Evolutionary conservation across 2,888 invertebrate species (phyloP).

Genomic region (Callyntrura sp.): DNA sequence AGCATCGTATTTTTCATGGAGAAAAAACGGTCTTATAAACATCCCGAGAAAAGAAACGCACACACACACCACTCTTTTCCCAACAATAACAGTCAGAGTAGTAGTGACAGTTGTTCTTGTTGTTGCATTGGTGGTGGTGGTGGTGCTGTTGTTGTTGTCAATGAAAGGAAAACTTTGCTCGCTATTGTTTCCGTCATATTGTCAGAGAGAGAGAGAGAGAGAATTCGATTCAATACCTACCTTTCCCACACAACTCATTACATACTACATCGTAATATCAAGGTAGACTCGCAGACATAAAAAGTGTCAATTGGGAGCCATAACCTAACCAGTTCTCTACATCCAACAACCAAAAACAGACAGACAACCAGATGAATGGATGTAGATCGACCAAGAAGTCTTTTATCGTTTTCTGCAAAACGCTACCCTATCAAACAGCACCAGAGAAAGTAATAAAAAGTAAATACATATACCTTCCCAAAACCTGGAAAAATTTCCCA

Average conservation of each 20-base stretch:
- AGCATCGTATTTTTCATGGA: too few relatives aligned
- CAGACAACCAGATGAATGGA: background rate
- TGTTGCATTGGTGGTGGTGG: too few relatives aligned
- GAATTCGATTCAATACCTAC: background rate
- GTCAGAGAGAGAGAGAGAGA: background rate
- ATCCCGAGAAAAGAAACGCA: too few relatives aligned
- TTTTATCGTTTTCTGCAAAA: background rate
- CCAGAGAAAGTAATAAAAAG: background rate
- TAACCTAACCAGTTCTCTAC: background rate
- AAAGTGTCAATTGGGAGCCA: conserved; percentile 53
- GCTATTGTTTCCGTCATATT: background rate
- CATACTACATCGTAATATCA: background rate
- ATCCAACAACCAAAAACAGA: conserved; percentile 28
- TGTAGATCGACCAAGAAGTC: background rate
- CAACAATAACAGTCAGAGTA: background rate
- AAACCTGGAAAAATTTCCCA: too few relatives aligned
- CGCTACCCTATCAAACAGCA: background rate
- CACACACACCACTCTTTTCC: background rate
- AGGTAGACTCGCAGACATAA: background rate
- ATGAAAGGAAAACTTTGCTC: too few relatives aligned
- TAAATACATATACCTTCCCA: background rate
- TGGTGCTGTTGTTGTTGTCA: too few relatives aligned
- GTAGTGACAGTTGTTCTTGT: background rate
- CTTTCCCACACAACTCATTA: background rate
- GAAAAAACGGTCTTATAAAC: too few relatives aligned